phyloP scores from a whole-genome alignment of 64 coral and sea anemone genomes.

The Dendronephthya gigantea region DNA sequence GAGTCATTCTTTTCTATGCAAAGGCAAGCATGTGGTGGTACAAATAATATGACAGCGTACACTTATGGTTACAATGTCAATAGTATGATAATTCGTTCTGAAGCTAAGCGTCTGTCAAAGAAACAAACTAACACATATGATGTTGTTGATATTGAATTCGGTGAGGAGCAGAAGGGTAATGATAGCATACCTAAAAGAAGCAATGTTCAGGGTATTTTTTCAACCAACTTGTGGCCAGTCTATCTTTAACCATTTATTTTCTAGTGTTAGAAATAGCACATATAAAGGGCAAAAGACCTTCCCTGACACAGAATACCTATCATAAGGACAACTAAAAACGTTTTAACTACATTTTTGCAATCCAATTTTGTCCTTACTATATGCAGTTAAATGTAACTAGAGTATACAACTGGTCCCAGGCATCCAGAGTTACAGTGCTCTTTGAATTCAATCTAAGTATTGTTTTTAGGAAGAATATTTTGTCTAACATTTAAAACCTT shows the following conservation, averaged over 20 bases:
- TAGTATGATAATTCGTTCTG: background rate
- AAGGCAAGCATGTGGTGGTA: slow-evolving; percentile 34
- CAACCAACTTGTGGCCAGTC: background rate
- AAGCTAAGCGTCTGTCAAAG: background rate
- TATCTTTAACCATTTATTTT: background rate
- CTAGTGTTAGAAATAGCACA: too few species aligned
- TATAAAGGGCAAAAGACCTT: too few species aligned
- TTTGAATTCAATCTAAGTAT: too few species aligned
- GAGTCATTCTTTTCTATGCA: slow-evolving; percentile 27
- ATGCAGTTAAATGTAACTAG: too few species aligned
- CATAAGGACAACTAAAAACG: too few species aligned
- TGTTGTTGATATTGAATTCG: background rate
- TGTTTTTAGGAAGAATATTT: too few species aligned
- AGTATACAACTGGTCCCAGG: too few species aligned
- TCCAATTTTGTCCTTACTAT: too few species aligned
- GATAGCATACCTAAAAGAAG: background rate
- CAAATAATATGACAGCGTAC: background rate
- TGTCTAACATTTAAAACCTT: too few species aligned
- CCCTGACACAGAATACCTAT: too few species aligned
- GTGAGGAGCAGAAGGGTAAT: background rate
- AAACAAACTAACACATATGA: background rate
- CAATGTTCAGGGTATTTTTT: background rate
- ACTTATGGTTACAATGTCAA: background rate
- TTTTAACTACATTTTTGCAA: too few species aligned
- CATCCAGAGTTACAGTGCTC: too few species aligned